Evolutionary conservation across 2,797 vertebrate species (phyloP).

Genomic region (Acestrorhynchus altus): DNA sequence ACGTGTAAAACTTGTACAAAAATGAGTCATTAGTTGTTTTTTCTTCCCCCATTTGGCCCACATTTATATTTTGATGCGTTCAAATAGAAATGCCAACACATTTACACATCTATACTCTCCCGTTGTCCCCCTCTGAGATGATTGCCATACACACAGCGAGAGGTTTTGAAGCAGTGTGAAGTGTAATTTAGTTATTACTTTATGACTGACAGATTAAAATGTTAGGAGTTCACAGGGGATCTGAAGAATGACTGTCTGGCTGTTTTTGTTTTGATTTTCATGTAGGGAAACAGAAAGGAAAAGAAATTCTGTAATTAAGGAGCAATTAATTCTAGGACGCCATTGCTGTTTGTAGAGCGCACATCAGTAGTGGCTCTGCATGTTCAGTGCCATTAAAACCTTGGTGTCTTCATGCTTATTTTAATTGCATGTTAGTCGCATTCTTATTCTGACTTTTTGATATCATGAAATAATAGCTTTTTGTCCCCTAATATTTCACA

Average conservation of each 20-base stretch:
- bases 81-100: neutral
- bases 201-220: slow-evolving; percentile 64
- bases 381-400: neutral
- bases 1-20: neutral
- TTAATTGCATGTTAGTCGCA: neutral
- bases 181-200: slow-evolving; percentile 59
- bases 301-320: slow-evolving; percentile 8
- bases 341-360: neutral
- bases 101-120: neutral
- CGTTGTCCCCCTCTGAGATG: neutral
- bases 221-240: slow-evolving; percentile 46
- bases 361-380: neutral
- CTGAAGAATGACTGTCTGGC: slow-evolving; percentile 18
- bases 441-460: no score
- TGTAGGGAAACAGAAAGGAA: slow-evolving; percentile 20
- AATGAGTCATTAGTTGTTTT: neutral
- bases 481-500: no score
- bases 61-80: no score
- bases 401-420: neutral
- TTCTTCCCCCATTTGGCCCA: no score
- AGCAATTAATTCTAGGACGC: neutral
- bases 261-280: slow-evolving; percentile 44
- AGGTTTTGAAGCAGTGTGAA: slow-evolving; percentile 42
- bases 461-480: no score
- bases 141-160: slow-evolving; percentile 48